phyloP scores from a whole-genome alignment of 1,140 invertebrate species.

The Diachasma alloeum region DNA sequence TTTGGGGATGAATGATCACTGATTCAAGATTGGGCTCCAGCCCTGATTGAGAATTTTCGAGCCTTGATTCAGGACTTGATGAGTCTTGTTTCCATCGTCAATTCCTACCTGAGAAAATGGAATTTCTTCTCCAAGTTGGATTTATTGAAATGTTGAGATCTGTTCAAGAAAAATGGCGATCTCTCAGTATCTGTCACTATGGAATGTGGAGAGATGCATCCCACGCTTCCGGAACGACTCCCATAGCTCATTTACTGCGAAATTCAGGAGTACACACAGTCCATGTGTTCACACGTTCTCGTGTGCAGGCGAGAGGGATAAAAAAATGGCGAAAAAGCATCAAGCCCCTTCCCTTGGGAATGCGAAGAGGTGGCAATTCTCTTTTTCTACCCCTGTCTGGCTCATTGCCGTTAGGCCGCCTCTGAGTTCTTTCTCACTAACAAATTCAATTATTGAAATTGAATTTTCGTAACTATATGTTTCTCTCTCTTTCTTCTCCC shows the following conservation, averaged over 20 bases:
- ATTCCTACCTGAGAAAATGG: too few relatives aligned
- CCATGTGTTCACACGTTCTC: background rate
- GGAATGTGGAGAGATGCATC: too few relatives aligned
- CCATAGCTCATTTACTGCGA: background rate
- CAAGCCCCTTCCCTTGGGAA: background rate
- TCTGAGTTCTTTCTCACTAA: background rate
- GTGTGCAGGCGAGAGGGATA: background rate
- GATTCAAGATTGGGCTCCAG: too few relatives aligned
- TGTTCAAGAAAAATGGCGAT: too few relatives aligned
- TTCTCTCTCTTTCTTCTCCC: background rate
- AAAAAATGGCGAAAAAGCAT: background rate
- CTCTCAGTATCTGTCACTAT: too few relatives aligned
- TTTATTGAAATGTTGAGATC: too few relatives aligned
- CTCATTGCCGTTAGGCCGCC: background rate
- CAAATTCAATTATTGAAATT: constrained; percentile 6
- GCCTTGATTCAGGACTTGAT: too few relatives aligned
- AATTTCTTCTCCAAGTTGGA: too few relatives aligned
- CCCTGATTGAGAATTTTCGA: too few relatives aligned
- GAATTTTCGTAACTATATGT: background rate
- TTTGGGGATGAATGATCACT: too few relatives aligned
- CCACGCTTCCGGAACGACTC: too few relatives aligned
- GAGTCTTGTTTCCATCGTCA: too few relatives aligned
- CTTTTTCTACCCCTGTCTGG: background rate
- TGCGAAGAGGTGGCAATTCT: background rate
- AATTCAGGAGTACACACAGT: background rate